Base-by-base conservation (phyloP, 2,113 vertebrate species). In the Lontra canadensis region DNA sequence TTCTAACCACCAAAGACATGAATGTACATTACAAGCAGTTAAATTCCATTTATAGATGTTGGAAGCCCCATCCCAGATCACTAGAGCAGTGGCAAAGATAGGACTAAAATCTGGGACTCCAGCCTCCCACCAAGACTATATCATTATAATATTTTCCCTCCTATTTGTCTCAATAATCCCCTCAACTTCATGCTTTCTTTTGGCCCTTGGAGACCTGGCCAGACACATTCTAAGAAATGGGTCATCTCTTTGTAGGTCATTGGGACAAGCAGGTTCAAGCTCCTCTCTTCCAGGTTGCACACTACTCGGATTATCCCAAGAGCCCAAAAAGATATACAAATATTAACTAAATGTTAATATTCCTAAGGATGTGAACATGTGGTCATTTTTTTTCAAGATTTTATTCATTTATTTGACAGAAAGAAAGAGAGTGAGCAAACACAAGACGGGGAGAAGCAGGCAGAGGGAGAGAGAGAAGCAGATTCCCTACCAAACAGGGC, bases 281-380 rank as follows among this genome's bases (percentile, higher is more conserved):
- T 85, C 8, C 14, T 52, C 74, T 94, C 80, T 90, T 89, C 65
- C 29, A 36, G 80, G 31, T 31, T 57, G 76, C 44, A 83, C 1
- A 4, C 44, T 63, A 13, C n/a, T 79, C 65, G 12, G 59, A n/a
- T 47, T 88, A 90, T 21, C 11, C 59, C 11, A 49, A 21, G 55
- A 76, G 39, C 23, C 78, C 4, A 3, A 71, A 80, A 42, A 73
- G n/a, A 57, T 44, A n/a, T 1, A 67, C 36, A 74, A 57, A 78
- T 47, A n/a, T 82, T 95, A 90, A 65, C n/a, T 36, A 94, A 88
- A 78, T 63, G 71, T 34, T 78, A 89, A 85, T 82, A 90, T 76
- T 73, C 44, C 29, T n/a, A 55, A 89, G 63, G n/a, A n/a, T 86
- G 73, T 83, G 82, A 95, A 42, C 9, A 5, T 49, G 31, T 52